Base-by-base conservation (phyloP, 2,888 invertebrate species). In the Aleiodes testaceus region DNA sequence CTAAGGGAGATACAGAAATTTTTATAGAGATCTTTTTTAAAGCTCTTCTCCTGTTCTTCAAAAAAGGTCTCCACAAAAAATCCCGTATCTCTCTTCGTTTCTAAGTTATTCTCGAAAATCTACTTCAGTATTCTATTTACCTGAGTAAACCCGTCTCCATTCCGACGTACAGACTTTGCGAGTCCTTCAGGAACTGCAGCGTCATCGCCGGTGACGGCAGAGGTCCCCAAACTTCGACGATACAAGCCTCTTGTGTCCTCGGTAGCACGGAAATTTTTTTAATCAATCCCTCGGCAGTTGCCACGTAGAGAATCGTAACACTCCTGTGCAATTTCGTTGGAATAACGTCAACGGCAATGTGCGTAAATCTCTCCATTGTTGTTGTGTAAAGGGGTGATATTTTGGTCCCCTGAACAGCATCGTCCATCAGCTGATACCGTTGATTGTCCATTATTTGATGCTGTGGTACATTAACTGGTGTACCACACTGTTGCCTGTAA, bases 391-490 rank as follows among this genome's bases (percentile, higher is more conserved):
- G 88, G 0, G 97, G 97, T 65, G 89, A 88, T 0, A 90, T 87
- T 0, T 92, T 91, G 26, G 92, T 90, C 0, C 96, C 93, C 79
- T 95, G 94, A 0, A 97, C 93, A 0, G 97, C 93, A 67, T 92
- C 90, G 84, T 97, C 94, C 96, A 97, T 96, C 69, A 97, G 88
- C 80, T 97, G 96, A 85, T 95, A 97, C 74, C 92, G 90, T 12
- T 92, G 92, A 72, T 92, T 92, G 80, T 93, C 92, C 66, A 92
- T 87, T 55, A 91, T 85, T 79, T 90, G 89, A 69, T 89, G 89
- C 9, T 74, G 74, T 0, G 85, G 59, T 12, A 76, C 77, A 61
- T 77, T 79, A 0, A 75, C 73, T 7, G 76, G 61, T 1, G 77
- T 69, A 12, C 82, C 83, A 53, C 87, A 87, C n/a, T 90, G 89